Conservation (phyloP, 2,113 vertebrate genomes). For the Lethenteron camtschaticum region DNA sequence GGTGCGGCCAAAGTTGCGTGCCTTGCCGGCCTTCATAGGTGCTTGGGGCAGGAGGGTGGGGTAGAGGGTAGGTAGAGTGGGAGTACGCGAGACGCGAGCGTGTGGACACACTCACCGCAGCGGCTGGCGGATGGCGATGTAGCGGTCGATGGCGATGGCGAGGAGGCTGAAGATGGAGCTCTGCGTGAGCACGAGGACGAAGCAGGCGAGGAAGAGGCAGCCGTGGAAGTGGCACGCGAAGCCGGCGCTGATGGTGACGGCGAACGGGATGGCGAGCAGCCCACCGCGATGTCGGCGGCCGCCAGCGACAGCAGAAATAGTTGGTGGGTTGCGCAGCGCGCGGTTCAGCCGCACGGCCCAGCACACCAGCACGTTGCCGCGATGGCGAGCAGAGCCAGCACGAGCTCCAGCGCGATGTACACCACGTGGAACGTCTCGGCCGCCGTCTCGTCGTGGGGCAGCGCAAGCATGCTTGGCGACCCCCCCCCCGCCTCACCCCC, state of each 20-base stretch:
- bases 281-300: conserved; percentile 74
- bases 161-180: conserved; percentile 94
- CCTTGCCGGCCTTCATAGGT: too few relatives aligned
- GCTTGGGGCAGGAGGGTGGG: too few relatives aligned
- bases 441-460: too few relatives aligned
- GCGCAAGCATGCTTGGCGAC: too few relatives aligned
- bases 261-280: conserved; percentile 69
- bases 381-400: conserved; percentile 59
- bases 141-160: conserved; percentile 76
- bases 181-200: conserved; percentile 77
- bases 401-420: conserved; percentile 22
- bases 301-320: conserved; percentile 82
- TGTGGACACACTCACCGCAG: conserved; percentile 40
- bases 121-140: conserved; percentile 71
- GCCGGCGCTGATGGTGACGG: conserved; percentile 71
- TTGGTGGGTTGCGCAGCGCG: conserved; percentile 88
- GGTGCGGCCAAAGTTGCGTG: too few relatives aligned
- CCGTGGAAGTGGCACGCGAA: conserved; percentile 79
- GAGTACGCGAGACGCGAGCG: too few relatives aligned
- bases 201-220: conserved; percentile 87
- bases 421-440: too few relatives aligned
- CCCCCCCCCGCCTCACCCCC: too few relatives aligned
- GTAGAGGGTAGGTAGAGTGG: too few relatives aligned
- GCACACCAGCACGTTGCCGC: conserved; percentile 78
- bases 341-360: conserved; percentile 81